Base-by-base conservation (phyloP, 2,888 invertebrate genomes). In the Pyrgus malvae region DNA sequence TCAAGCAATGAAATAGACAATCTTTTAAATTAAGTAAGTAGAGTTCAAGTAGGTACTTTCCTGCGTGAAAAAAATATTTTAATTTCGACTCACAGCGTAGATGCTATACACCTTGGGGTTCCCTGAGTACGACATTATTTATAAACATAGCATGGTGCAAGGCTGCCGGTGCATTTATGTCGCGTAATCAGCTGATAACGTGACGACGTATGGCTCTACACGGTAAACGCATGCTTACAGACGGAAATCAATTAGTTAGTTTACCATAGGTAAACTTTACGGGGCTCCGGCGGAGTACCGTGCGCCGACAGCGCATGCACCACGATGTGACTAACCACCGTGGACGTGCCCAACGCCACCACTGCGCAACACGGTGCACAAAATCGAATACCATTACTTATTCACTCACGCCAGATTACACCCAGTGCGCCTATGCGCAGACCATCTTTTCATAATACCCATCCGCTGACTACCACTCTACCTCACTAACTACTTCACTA, bases 121-220 rank as follows among this genome's bases (percentile, higher is more conserved):
- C 31, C 53, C 23, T 27, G 46, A 59, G 49, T 60, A 55, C 58
- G 59, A 54, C 58, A 68, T 62, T 69, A 69, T 72, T 77, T 73
- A 72, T 73, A 70, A 78, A 79, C 74, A 76, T 71, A 74, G 62
- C 64, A 67, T 70, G 65, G 67, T 66, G 68, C 70, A 70, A 70
- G 69, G 68, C 66, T 62, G 66, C 65, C 67, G 65, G 66, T 76
- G 73, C 73, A 74, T 69, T 74, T 66, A 65, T 71, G 67, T 71
- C 77, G 70, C 73, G 74, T 77, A 78, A 83, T 87, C 89, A 89
- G 89, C 89, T 89, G 89, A 86, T 88, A 87, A 85, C 81, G 67
- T 66, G 72, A 45, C 67, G 61, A 67, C 61, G 66, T 67, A 68
- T 66, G 60, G 64, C 62, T 65, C 68, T 72, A 77, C 69, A 76